phyloP scores from a whole-genome alignment of 2,797 vertebrate genomes.

The Sebastes miniatus region DNA sequence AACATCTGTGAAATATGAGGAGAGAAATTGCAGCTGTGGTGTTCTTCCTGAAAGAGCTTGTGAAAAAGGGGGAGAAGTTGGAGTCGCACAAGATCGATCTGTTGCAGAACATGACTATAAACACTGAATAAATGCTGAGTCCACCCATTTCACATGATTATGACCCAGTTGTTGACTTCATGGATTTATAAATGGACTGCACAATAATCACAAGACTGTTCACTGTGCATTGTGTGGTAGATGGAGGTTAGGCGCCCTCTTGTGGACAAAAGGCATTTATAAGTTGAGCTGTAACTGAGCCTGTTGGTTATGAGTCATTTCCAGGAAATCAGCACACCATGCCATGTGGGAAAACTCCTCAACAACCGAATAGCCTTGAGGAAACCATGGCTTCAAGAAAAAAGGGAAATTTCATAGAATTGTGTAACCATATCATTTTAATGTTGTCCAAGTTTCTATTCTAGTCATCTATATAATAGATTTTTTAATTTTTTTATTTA shows the following conservation, averaged over 20 bases:
- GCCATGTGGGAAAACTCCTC: neutral
- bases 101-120: constrained; percentile 52
- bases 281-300: neutral
- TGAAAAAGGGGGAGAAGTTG: constrained; percentile 81
- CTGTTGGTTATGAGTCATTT: neutral
- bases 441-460: neutral
- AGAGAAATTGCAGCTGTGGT: constrained; percentile 87
- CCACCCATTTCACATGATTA: neutral
- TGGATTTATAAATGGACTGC: neutral
- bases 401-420: neutral
- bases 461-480: neutral
- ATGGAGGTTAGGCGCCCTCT: constrained; percentile 21
- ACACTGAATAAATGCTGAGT: neutral
- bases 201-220: neutral
- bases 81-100: constrained; percentile 76
- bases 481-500: neutral
- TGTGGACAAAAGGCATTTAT: constrained; percentile 19
- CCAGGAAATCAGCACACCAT: neutral
- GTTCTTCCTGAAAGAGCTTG: constrained; percentile 85
- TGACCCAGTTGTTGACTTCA: neutral
- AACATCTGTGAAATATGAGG: constrained; percentile 79
- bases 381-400: no score
- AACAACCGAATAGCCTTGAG: neutral
- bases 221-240: neutral
- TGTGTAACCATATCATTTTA: accelerated